A percentile compares a stretch with the other conserved stretches of the same genome.
Evolutionary conservation across 2,888 invertebrate species (phyloP).

Genomic region (Colletes collaris): DNA sequence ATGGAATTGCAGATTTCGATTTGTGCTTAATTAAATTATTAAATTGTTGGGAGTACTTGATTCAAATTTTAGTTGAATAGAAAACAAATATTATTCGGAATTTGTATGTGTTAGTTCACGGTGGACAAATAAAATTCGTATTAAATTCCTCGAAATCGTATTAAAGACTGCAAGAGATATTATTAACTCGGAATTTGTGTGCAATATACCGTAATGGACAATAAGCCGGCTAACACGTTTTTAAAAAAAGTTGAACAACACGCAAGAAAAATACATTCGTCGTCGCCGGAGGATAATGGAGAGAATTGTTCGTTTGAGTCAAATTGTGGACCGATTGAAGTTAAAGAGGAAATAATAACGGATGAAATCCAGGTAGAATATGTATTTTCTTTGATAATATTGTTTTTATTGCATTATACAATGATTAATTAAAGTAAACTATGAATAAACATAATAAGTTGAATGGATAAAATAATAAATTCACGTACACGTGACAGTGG

Average conservation of each 20-base stretch:
- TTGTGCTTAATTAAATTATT: too few relatives aligned
- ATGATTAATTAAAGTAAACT: not conserved
- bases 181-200: slow-evolving; percentile 10
- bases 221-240: slow-evolving; percentile 13
- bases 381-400: not conserved
- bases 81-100: not conserved
- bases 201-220: slow-evolving; percentile 44
- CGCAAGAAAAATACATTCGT: slow-evolving; percentile 25
- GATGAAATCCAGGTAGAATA: slow-evolving; percentile 90
- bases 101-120: not conserved
- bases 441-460: too few relatives aligned
- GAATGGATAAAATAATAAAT: too few relatives aligned
- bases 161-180: not conserved
- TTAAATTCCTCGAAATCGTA: not conserved
- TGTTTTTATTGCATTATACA: not conserved
- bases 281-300: slow-evolving; percentile 29
- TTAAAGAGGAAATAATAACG: slow-evolving; percentile 89
- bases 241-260: slow-evolving; percentile 24
- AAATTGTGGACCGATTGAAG: slow-evolving; percentile 74
- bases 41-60: too few relatives aligned
- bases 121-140: not conserved
- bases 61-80: too few relatives aligned
- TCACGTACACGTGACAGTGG: too few relatives aligned
- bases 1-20: too few relatives aligned
- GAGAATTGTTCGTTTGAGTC: slow-evolving; percentile 1